These are phyloP conservation scores for Crioceris asparagi DNA, from an alignment of 2,888 invertebrate genomes.

Conservation along the genomic window DNA sequence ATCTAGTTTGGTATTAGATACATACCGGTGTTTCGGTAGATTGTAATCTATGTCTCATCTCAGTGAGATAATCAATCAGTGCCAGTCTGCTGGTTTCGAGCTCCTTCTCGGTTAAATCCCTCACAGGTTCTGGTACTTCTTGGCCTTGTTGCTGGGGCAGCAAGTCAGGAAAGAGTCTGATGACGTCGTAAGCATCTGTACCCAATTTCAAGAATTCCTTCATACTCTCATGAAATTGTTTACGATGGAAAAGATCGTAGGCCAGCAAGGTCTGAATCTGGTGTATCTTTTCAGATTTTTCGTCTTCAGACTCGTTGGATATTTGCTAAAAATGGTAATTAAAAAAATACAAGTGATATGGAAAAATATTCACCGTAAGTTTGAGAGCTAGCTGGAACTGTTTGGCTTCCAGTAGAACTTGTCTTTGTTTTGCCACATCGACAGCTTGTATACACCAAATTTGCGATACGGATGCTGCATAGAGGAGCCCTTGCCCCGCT, in stretches of 20 bases:
- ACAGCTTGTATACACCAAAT: conserved; percentile 80
- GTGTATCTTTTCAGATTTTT: conserved; percentile 68
- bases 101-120: conserved; percentile 69
- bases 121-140: conserved; percentile 33
- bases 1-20: neutral
- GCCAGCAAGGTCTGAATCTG: conserved; percentile 88
- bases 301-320: conserved; percentile 68
- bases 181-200: conserved; percentile 92
- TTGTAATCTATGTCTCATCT: conserved; percentile 52
- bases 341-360: neutral
- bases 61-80: conserved; percentile 80
- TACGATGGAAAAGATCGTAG: conserved; percentile 80
- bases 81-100: conserved; percentile 80
- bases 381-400: conserved; percentile 90
- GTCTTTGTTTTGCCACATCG: conserved; percentile 73
- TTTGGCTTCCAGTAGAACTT: conserved; percentile 74
- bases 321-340: conserved; percentile 52
- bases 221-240: conserved; percentile 84
- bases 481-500: conserved; percentile 68
- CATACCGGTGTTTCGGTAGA: conserved; percentile 32
- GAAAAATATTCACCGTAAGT: conserved; percentile 64
- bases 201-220: conserved; percentile 78
- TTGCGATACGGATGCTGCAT: conserved; percentile 77
- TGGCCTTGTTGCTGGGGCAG: conserved; percentile 38
- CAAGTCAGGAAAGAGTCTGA: conserved; percentile 86